These are phyloP conservation scores for Orthonevra nobilis DNA, from an alignment of 2,888 invertebrate genomes.

Conservation along the genomic window DNA sequence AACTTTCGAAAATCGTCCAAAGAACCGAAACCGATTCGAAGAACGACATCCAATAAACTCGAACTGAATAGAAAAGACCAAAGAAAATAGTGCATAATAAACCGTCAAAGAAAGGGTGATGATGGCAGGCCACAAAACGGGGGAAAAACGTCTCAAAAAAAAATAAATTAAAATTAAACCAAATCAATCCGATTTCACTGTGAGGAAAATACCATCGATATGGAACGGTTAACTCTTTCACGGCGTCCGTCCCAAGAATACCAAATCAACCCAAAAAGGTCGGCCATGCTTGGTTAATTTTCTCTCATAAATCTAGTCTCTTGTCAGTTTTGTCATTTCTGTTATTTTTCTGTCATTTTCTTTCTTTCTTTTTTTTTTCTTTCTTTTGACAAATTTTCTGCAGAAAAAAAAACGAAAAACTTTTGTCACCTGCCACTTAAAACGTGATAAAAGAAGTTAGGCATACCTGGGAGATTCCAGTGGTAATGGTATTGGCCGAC, in stretches of 20 bases:
- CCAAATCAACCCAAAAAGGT: conserved; percentile 17
- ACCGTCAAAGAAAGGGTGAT: background rate
- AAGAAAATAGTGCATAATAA: conserved; percentile 51
- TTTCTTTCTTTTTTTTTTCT: background rate
- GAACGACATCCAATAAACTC: conserved; percentile 10
- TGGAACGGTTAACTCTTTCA: background rate
- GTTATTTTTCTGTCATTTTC: too few relatives aligned
- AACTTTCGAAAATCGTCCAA: conserved; percentile 26
- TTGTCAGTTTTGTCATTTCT: background rate
- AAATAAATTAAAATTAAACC: conserved; percentile 2
- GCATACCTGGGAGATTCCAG: too few relatives aligned
- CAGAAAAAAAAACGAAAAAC: background rate
- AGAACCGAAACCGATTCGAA: background rate
- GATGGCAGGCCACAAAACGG: background rate
- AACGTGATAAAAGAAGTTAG: too few relatives aligned
- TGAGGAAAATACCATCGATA: too few relatives aligned
- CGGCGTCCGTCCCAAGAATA: conserved; percentile 23
- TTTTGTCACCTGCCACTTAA: background rate
- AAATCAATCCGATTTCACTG: conserved; percentile 11
- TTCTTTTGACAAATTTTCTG: too few relatives aligned
- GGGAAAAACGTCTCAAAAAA: background rate
- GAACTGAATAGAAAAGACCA: conserved; percentile 19
- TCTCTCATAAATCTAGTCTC: conserved; percentile 4
- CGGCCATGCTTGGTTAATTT: background rate
- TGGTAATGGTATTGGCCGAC: too few relatives aligned